phyloP scores from a whole-genome alignment of 1,140 invertebrate species.

The Anagrus nilaparvatae region DNA sequence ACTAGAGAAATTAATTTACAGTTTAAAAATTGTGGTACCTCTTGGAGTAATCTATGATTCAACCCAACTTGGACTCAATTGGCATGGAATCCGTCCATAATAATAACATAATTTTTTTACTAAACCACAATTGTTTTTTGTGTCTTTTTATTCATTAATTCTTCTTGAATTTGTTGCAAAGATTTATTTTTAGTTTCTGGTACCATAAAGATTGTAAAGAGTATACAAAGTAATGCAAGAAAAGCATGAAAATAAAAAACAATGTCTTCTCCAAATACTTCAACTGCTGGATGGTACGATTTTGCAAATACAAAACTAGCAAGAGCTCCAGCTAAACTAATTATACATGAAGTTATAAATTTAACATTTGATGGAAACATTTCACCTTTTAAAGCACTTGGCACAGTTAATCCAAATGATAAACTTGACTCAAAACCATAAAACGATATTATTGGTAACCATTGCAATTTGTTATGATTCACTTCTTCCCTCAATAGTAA shows the following conservation, averaged over 20 bases:
- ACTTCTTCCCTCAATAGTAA: slow-evolving; percentile 42
- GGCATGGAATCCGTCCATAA: too few relatives aligned
- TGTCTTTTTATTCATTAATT: too few relatives aligned
- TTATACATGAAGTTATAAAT: slow-evolving; percentile 54
- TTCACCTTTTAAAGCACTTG: slow-evolving; percentile 59
- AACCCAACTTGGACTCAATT: too few relatives aligned
- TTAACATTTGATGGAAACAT: slow-evolving; percentile 59
- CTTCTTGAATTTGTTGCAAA: slow-evolving; percentile 37
- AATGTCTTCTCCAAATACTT: slow-evolving; percentile 39
- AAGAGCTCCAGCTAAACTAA: slow-evolving; percentile 57
- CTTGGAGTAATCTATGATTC: too few relatives aligned
- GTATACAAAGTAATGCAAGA: slow-evolving; percentile 41
- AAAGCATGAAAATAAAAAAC: slow-evolving; percentile 18
- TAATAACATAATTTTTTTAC: too few relatives aligned
- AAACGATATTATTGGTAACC: slow-evolving; percentile 16
- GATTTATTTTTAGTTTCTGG: slow-evolving; percentile 76
- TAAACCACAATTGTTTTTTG: too few relatives aligned
- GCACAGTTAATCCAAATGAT: slow-evolving; percentile 54
- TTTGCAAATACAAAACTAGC: slow-evolving; percentile 64
- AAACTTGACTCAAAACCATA: slow-evolving; percentile 15
- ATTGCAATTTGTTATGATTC: slow-evolving; percentile 29
- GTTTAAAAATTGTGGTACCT: too few relatives aligned
- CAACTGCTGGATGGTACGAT: slow-evolving; percentile 53
- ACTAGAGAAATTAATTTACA: too few relatives aligned
- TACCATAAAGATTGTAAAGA: slow-evolving; percentile 53